A percentile compares a stretch with the other conserved stretches of the same genome.
Conservation (phyloP, 2,113 vertebrate genomes). For the Erythrocercus mccallii region DNA sequence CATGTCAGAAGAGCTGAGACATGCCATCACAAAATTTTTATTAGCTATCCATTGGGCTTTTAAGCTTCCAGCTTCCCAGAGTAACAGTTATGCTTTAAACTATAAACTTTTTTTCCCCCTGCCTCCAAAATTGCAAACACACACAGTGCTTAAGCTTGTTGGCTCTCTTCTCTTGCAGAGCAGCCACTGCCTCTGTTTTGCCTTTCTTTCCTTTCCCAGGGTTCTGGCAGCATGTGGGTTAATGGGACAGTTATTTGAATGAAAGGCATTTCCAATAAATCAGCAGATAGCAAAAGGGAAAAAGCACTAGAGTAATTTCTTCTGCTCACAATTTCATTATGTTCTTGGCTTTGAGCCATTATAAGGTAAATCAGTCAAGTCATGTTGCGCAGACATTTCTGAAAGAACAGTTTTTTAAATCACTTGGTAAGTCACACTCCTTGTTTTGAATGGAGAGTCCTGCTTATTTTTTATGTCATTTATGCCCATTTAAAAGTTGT, state of each 20-base stretch:
- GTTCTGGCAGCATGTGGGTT: slow-evolving; percentile 13
- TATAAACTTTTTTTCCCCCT: fast-evolving
- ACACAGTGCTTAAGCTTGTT: not conserved
- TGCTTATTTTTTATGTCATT: not conserved
- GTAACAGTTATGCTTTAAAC: not conserved
- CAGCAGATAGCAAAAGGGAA: slow-evolving; percentile 39
- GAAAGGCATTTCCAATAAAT: slow-evolving; percentile 50
- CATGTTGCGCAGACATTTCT: slow-evolving; percentile 20
- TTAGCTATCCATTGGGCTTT: not conserved
- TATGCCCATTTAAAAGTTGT: not conserved
- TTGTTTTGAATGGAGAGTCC: slow-evolving; percentile 2
- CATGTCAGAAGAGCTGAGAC: not conserved
- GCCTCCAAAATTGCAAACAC: not conserved
- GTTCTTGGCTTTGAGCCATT: slow-evolving; percentile 47
- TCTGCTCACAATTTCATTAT: slow-evolving; percentile 57
- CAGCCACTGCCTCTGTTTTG: not conserved
- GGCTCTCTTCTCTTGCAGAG: not conserved
- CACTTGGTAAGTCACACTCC: slow-evolving; percentile 4
- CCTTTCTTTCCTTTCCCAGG: not conserved
- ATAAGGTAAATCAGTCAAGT: slow-evolving; percentile 56
- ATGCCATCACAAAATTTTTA: not conserved
- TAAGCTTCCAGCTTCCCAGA: not conserved
- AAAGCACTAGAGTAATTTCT: slow-evolving; percentile 47
- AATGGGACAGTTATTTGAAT: not conserved
- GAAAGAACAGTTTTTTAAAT: slow-evolving; percentile 41